Base-by-base conservation (phyloP, 35 echinoderm and acorn worm genomes). In the Anneissia japonica region DNA sequence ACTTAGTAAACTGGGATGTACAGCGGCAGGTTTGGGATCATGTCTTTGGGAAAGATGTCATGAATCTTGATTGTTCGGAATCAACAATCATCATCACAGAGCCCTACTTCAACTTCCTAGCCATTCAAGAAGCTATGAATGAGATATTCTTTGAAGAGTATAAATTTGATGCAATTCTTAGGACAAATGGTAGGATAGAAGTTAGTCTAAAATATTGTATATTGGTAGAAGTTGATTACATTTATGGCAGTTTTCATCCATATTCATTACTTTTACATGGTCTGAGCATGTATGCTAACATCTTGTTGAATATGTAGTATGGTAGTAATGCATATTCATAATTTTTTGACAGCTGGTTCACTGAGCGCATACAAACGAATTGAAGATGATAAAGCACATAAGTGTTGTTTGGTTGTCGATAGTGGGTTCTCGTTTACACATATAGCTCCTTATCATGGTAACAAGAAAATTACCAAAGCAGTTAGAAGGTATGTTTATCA, bases 121-220 rank as follows among this genome's bases (percentile, higher is more conserved):
- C 95, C 73, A 93, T 97, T 23, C 91, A 97, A 76, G 95, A 97
- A 76, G 87, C 95, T 4, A 93, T 91, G 88, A 97, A 93, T 83
- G 95, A 97, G 74, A 89, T 97, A 30, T 93, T 91, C 46, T 97
- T 97, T 89, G 95, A 97, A 64, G 95, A 97, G 35, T 97, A 97
- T 46, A 85, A 93, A 36, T 97, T 97, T 73, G 90, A 97, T 75
- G 88, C 91, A 36, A 85, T 97, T 10, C 82, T 86, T 34, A 93
- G 95, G 86, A 93, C 88, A 39, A 97, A 97, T 86, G 95, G 95
- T 97, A 93, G 77, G 77, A 0, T n/a, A n/a, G n/a, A n/a, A n/a
- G n/a, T n/a, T n/a, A n/a, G n/a, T n/a, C n/a, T n/a, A n/a, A n/a
- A n/a, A n/a, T n/a, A n/a, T n/a, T n/a, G n/a, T n/a, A n/a, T n/a